Conservation (phyloP, 2,888 invertebrate genomes). For the Agonopterix arenella region DNA sequence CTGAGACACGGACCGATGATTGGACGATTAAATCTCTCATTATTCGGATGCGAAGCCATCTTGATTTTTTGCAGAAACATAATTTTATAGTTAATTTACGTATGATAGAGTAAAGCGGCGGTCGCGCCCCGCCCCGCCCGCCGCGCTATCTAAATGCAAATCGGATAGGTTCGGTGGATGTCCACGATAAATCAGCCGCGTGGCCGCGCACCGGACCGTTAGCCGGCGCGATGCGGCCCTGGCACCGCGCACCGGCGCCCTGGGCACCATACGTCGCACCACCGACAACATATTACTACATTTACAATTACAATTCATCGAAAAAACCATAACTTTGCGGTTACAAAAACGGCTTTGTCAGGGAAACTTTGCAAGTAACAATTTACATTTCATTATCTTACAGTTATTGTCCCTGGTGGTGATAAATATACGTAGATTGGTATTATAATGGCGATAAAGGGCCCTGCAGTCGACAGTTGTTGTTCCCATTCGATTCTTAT, state of each 20-base stretch:
- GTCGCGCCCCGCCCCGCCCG: constrained; percentile 27
- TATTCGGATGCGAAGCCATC: constrained; percentile 35
- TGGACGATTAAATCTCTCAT: constrained; percentile 49
- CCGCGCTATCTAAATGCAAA: constrained; percentile 74
- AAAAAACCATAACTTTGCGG: constrained; percentile 6
- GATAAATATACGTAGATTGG: neutral
- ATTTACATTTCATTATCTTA: constrained; percentile 4
- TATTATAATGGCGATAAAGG: no score
- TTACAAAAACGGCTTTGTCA: constrained; percentile 7
- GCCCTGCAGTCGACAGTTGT: no score
- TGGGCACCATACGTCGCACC: constrained; percentile 13
- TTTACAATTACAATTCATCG: constrained; percentile 9
- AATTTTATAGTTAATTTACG: constrained; percentile 66
- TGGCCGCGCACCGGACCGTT: constrained; percentile 46
- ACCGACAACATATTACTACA: constrained; percentile 4
- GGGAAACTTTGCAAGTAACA: constrained; percentile 3
- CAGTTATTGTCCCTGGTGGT: neutral
- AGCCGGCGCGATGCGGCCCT: constrained; percentile 33
- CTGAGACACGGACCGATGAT: constrained; percentile 31
- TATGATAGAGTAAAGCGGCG: constrained; percentile 52
- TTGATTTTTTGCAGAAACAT: constrained; percentile 40
- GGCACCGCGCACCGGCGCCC: constrained; percentile 14
- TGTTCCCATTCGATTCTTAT: no score
- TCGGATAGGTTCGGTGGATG: constrained; percentile 70
- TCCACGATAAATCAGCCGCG: constrained; percentile 68